Conservation (phyloP, 2,797 vertebrate species). For the Poecilia wingei region DNA sequence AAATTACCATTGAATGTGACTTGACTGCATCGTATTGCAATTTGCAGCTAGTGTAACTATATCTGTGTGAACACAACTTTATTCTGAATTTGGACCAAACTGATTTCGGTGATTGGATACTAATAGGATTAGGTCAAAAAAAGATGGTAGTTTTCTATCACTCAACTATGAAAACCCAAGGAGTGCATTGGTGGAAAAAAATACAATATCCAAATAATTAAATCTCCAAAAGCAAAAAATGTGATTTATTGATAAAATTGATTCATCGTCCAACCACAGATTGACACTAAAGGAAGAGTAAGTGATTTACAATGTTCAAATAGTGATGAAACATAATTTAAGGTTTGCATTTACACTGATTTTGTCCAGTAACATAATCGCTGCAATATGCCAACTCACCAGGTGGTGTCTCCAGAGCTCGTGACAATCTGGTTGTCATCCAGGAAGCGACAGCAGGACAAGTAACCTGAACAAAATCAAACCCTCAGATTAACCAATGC, state of each 20-base stretch:
- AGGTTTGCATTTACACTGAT: background rate
- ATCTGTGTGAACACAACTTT: background rate
- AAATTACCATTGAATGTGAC: background rate
- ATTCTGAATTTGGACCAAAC: background rate
- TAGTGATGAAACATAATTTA: background rate
- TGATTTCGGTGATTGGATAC: background rate
- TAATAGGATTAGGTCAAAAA: background rate
- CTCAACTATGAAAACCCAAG: too few relatives aligned
- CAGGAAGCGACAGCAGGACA: slow-evolving; percentile 99
- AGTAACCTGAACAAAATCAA: slow-evolving; percentile 86
- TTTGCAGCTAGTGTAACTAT: background rate
- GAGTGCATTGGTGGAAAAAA: background rate
- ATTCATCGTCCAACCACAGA: background rate
- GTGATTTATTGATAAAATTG: too few relatives aligned
- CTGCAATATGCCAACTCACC: slow-evolving; percentile 83
- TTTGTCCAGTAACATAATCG: background rate
- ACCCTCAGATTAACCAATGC: slow-evolving; percentile 19
- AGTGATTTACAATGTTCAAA: too few relatives aligned
- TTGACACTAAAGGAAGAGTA: background rate
- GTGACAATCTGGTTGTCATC: slow-evolving; percentile 99
- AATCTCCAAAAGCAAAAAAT: background rate
- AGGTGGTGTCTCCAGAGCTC: slow-evolving; percentile 99
- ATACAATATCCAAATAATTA: background rate
- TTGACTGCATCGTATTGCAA: background rate
- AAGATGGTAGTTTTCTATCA: too few relatives aligned